Conservation (phyloP, 2,888 invertebrate genomes). For the Oasisia sp. region DNA sequence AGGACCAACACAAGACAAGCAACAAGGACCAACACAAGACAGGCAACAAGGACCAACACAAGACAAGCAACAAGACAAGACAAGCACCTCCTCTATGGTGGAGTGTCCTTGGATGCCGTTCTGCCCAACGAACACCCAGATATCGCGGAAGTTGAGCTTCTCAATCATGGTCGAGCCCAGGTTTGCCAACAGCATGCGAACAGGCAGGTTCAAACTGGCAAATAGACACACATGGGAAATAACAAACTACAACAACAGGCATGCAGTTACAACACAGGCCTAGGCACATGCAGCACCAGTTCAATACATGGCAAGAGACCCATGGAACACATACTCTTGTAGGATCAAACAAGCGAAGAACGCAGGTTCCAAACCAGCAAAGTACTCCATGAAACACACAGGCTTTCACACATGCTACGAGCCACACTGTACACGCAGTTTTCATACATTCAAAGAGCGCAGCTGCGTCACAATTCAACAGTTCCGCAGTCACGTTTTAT, state of each 20-base stretch:
- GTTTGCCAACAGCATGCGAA: slow-evolving; percentile 61
- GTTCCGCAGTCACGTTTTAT: too few relatives aligned
- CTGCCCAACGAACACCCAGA: slow-evolving; percentile 70
- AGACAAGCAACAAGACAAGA: neutral
- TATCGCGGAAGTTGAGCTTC: slow-evolving; percentile 70
- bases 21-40: neutral
- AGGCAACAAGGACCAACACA: neutral
- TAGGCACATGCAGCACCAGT: neutral
- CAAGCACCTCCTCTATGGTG: slow-evolving; percentile 41
- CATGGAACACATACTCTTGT: neutral
- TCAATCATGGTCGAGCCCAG: slow-evolving; percentile 70
- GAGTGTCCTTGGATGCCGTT: slow-evolving; percentile 67
- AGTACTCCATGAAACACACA: neutral
- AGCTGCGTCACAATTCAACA: too few relatives aligned
- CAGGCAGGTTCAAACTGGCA: slow-evolving; percentile 29
- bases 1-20: neutral
- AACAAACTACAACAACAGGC: neutral
- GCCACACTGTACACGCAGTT: neutral
- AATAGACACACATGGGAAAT: neutral
- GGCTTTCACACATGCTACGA: too few relatives aligned
- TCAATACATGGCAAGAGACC: neutral
- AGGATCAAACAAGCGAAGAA: neutral
- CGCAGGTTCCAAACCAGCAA: neutral
- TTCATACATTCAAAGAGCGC: neutral
- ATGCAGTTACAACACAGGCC: neutral